Percentiles rank a stretch among this genome's conserved stretches.
Evolutionary conservation across 2,113 vertebrate genomes (phyloP).

Genomic region (Gallinago paraguaiae): DNA sequence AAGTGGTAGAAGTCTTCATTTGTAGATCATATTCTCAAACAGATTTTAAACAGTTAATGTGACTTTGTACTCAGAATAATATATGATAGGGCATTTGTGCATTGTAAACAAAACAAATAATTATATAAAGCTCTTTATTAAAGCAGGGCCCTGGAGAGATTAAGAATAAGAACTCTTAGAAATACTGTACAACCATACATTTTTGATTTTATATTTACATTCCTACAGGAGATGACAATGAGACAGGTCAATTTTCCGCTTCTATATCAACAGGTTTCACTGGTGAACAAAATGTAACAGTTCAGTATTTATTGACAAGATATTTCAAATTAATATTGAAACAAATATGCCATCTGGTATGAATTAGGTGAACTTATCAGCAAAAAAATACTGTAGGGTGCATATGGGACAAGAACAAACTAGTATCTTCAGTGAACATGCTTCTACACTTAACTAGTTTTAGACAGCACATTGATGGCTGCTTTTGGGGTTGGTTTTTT

Average conservation of each 20-base stretch:
- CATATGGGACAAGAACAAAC: background rate
- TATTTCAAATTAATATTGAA: background rate
- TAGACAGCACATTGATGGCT: background rate
- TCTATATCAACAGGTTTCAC: background rate
- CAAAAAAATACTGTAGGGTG: background rate
- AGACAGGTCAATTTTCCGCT: background rate
- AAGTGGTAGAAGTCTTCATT: background rate
- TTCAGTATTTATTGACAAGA: background rate
- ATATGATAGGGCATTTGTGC: accelerated
- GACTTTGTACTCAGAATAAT: background rate
- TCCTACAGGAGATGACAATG: background rate
- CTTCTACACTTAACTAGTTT: background rate
- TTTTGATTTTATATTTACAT: background rate
- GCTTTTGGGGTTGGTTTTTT: background rate
- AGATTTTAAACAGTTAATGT: background rate
- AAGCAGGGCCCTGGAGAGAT: background rate
- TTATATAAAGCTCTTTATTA: background rate
- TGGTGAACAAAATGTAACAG: background rate
- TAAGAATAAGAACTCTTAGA: background rate
- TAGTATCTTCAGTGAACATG: background rate
- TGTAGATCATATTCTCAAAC: background rate
- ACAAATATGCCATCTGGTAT: background rate
- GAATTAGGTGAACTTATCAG: background rate
- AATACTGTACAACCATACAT: background rate
- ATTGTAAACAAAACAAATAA: background rate